These are phyloP conservation scores for Rhincodon typus DNA, from an alignment of 2,797 vertebrate species.

Conservation along the genomic window DNA sequence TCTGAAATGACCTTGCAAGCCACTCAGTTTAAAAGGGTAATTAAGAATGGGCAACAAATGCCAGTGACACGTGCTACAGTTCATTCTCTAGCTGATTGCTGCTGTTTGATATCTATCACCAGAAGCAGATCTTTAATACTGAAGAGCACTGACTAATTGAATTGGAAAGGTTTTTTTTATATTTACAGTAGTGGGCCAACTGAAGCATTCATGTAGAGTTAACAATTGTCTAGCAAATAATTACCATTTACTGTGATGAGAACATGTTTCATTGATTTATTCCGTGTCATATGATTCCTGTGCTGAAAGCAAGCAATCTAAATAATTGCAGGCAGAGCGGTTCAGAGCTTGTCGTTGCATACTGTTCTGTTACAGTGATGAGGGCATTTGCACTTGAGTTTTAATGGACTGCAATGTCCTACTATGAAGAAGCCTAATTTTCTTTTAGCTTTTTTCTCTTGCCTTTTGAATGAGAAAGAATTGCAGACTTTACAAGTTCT, in stretches of 20 bases:
- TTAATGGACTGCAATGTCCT: background rate
- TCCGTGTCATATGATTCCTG: background rate
- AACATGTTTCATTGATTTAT: background rate
- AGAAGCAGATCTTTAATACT: background rate
- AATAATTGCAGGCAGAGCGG: background rate
- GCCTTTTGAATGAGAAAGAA: background rate
- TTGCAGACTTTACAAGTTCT: background rate
- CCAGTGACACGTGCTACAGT: background rate
- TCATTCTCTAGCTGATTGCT: background rate
- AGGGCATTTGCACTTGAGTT: background rate
- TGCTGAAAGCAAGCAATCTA: background rate
- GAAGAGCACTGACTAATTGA: background rate
- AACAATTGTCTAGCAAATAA: background rate
- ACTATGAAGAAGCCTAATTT: background rate
- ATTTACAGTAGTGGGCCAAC: background rate
- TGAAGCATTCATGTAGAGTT: background rate
- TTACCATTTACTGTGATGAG: background rate
- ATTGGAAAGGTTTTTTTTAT: background rate
- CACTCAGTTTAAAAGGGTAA: no score
- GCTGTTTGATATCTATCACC: background rate
- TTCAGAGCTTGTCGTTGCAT: background rate
- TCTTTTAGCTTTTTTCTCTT: background rate
- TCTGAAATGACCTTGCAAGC: no score
- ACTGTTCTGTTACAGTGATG: background rate
- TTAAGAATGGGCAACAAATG: no score